A percentile compares a stretch with the other conserved stretches of the same genome.
Evolutionary conservation across 1,140 invertebrate genomes (phyloP).

Genomic region (Hypothenemus hampei): DNA sequence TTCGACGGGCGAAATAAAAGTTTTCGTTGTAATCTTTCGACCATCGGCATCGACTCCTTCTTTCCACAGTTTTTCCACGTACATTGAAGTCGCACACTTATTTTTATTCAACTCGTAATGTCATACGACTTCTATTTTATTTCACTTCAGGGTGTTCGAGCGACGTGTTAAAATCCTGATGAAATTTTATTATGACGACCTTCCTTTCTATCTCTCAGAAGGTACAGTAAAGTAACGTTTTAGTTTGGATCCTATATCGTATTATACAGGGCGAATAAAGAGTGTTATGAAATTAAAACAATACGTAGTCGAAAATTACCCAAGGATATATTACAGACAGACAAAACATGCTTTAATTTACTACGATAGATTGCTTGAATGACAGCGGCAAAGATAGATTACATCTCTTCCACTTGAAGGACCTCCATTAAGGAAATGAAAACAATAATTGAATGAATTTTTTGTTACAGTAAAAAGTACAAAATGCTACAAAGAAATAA

Average conservation of each 20-base stretch:
- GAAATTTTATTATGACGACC: slow-evolving; percentile 11
- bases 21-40: slow-evolving; percentile 22
- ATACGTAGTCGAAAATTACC: background rate
- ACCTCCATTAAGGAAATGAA: slow-evolving; percentile 15
- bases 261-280: background rate
- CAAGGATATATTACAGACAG: background rate
- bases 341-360: slow-evolving; percentile 8
- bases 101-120: slow-evolving; percentile 14
- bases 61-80: slow-evolving; percentile 19
- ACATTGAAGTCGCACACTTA: slow-evolving; percentile 7
- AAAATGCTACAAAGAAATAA: no score
- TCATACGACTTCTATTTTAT: slow-evolving; percentile 13
- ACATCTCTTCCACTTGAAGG: slow-evolving; percentile 10
- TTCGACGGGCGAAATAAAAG: slow-evolving; percentile 23
- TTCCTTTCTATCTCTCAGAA: background rate
- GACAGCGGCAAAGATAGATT: slow-evolving; percentile 12
- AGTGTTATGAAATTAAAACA: background rate
- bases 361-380: slow-evolving; percentile 6
- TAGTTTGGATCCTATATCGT: background rate
- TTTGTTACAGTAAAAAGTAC: no score
- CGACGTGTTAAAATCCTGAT: slow-evolving; percentile 18
- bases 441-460: slow-evolving; percentile 17
- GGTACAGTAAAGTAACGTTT: no score
- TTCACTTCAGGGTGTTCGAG: background rate
- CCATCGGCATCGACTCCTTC: no score